A percentile compares a stretch with the other conserved stretches of the same genome.
These are phyloP conservation scores for Euleptes europaea DNA, from an alignment of 2,113 vertebrate species.

Conservation along the genomic window DNA sequence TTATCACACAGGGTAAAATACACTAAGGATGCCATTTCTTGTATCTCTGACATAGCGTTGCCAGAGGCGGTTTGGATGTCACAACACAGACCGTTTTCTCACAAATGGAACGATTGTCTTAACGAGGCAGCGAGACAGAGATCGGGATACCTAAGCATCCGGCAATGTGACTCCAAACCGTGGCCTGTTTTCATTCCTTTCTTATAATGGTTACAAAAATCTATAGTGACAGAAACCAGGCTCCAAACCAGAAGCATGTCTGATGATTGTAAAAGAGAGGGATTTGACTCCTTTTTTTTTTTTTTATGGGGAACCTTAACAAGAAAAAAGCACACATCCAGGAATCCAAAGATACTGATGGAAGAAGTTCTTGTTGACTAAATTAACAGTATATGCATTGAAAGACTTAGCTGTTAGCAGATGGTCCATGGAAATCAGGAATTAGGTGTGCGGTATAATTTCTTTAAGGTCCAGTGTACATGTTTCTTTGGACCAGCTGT, in stretches of 20 bases:
- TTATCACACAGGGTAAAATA: constrained; percentile 34
- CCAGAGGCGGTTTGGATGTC: constrained; percentile 36
- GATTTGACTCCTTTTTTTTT: not conserved
- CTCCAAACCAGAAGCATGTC: constrained; percentile 34
- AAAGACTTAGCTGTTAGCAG: not conserved
- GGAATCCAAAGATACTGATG: not conserved
- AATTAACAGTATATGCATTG: not conserved
- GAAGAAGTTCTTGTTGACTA: not conserved
- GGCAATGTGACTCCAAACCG: constrained; percentile 5
- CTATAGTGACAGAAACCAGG: constrained; percentile 22
- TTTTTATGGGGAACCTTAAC: not conserved
- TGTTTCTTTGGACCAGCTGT: not conserved
- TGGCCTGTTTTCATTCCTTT: constrained; percentile 35
- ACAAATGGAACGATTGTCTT: constrained; percentile 47
- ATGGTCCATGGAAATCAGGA: not conserved
- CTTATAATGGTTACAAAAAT: constrained; percentile 41
- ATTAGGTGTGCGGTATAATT: not conserved
- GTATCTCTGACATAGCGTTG: constrained; percentile 38
- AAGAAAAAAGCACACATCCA: not conserved
- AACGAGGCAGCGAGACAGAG: constrained; percentile 38
- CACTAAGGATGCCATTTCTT: constrained; percentile 24
- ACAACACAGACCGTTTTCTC: constrained; percentile 36
- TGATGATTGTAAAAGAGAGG: constrained; percentile 24
- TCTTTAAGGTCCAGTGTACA: not conserved
- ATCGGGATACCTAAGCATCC: constrained; percentile 14